phyloP scores from a whole-genome alignment of 2,888 invertebrate genomes.

The Synergus umbraculus region DNA sequence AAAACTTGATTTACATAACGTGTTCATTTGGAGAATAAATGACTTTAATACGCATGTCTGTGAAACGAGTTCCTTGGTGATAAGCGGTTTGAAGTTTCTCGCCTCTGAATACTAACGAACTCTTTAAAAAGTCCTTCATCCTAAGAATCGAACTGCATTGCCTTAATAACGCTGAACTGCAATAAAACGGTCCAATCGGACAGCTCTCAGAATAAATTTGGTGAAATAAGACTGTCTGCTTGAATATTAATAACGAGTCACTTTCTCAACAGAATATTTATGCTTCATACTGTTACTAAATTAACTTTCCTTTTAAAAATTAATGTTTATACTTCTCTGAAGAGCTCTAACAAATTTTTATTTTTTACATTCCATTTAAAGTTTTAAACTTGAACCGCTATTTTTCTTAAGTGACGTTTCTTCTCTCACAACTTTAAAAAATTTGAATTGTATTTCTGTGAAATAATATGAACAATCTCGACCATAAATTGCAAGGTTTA shows the following conservation, averaged over 20 bases:
- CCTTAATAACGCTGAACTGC: not conserved
- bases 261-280: not conserved
- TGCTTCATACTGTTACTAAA: too few relatives aligned
- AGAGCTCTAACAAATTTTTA: too few relatives aligned
- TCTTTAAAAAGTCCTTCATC: not conserved
- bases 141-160: not conserved
- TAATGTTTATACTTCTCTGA: too few relatives aligned
- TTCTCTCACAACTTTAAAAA: not conserved
- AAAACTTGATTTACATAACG: not conserved
- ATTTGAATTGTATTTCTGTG: not conserved
- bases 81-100: not conserved
- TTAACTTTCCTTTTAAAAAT: too few relatives aligned
- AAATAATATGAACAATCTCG: not conserved
- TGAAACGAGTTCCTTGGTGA: not conserved
- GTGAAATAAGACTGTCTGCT: not conserved
- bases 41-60: not conserved
- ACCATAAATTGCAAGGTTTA: not conserved
- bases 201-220: constrained; percentile 4
- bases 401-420: not conserved
- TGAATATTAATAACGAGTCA: not conserved
- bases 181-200: constrained; percentile 1
- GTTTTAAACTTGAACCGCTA: too few relatives aligned
- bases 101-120: not conserved
- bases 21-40: not conserved
- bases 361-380: too few relatives aligned